phyloP scores from a whole-genome alignment of 2,113 vertebrate genomes.

The Leucoraja erinaceus region DNA sequence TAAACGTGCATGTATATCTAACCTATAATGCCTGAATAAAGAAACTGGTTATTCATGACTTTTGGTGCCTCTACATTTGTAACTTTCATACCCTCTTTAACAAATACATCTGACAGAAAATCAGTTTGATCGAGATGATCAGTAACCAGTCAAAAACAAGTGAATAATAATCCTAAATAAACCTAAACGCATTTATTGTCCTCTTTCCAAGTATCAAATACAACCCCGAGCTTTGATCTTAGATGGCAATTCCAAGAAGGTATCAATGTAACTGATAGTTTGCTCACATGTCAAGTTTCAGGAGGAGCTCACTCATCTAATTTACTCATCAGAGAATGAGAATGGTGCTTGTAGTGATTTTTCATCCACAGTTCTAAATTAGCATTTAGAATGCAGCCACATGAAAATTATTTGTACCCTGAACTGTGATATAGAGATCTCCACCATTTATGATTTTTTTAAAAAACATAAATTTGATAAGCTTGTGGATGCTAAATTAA shows the following conservation, averaged over 20 bases:
- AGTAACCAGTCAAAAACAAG: not conserved
- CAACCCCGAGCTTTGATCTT: not conserved
- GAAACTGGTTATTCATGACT: no score
- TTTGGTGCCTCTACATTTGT: no score
- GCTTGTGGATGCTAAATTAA: not conserved
- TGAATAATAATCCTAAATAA: not conserved
- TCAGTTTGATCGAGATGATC: no score
- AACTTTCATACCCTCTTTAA: constrained; percentile 18
- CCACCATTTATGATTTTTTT: not conserved
- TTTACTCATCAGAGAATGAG: not conserved
- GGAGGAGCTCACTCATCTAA: not conserved
- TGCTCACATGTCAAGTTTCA: not conserved
- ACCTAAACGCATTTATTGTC: not conserved
- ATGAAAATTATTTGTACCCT: not conserved
- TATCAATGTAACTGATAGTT: not conserved
- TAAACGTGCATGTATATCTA: no score
- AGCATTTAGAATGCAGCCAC: constrained; percentile 1
- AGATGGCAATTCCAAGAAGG: not conserved
- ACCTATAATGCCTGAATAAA: no score
- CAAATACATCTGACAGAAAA: not conserved
- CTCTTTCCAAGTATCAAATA: not conserved
- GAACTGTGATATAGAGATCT: not conserved
- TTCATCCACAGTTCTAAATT: not conserved
- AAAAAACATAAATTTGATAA: not conserved
- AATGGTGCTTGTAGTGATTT: not conserved